These are phyloP conservation scores for Halocaridina rubra DNA, from an alignment of 2,888 invertebrate genomes.

Conservation along the genomic window DNA sequence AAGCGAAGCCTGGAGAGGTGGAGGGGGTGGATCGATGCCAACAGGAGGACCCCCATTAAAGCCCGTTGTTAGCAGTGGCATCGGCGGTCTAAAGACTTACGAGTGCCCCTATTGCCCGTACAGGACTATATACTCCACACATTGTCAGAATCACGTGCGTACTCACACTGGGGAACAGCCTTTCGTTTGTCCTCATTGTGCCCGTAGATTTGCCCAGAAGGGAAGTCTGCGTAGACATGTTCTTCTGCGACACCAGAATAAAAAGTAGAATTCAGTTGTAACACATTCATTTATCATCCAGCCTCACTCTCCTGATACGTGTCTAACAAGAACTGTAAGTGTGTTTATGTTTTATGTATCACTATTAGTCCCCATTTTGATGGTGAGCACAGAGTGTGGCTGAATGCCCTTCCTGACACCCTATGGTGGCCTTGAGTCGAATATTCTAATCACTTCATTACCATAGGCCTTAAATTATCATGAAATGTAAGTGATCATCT, in stretches of 20 bases:
- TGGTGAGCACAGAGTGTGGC: too few species aligned
- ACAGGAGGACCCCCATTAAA: background rate
- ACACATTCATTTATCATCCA: too few species aligned
- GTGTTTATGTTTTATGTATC: too few species aligned
- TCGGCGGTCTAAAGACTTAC: background rate
- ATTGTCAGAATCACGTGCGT: background rate
- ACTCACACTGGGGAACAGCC: background rate
- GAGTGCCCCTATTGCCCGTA: background rate
- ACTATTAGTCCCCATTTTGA: too few species aligned
- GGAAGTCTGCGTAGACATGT: background rate
- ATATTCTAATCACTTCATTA: too few species aligned
- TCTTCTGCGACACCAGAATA: background rate
- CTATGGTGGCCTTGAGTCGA: too few species aligned
- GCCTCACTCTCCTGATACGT: too few species aligned
- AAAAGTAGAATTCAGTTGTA: too few species aligned
- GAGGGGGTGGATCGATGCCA: background rate
- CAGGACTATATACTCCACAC: background rate
- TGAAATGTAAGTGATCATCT: too few species aligned
- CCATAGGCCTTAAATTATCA: too few species aligned
- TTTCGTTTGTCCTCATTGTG: background rate
- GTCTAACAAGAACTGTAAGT: too few species aligned
- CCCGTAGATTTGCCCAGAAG: background rate
- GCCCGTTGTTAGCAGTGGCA: background rate
- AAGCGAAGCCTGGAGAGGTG: conserved; percentile 22
- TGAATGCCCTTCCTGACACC: too few species aligned